phyloP scores from a whole-genome alignment of 2,113 vertebrate species.

The western clawed frog (Xenopus tropicalis) region DNA sequence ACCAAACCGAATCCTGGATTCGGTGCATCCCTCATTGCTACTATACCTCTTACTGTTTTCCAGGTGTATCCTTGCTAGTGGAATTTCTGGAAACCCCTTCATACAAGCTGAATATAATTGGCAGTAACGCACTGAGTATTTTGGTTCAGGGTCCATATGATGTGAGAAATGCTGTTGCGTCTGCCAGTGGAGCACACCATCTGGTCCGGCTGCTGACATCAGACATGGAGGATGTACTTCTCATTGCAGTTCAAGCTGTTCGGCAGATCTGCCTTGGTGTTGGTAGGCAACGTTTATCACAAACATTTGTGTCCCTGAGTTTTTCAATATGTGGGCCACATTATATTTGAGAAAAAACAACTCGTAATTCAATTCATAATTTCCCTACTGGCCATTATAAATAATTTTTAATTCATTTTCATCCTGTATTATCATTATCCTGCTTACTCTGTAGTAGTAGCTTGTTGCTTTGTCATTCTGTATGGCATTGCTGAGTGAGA shows the following conservation, averaged over 20 bases:
- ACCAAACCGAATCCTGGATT: too few species aligned
- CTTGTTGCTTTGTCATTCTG: too few species aligned
- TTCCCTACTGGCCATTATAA: too few species aligned
- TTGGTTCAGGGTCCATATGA: conserved; percentile 25
- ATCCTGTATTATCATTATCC: too few species aligned
- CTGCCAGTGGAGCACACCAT: conserved; percentile 13
- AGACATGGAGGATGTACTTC: not conserved
- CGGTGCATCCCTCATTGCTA: too few species aligned
- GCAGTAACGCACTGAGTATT: conserved; percentile 5
- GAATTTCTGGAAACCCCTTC: conserved; percentile 18
- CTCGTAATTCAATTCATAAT: too few species aligned
- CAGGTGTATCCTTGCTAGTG: conserved; percentile 20
- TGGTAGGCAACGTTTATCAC: conserved; percentile 7
- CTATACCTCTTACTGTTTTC: not conserved
- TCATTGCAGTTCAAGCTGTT: conserved; percentile 9
- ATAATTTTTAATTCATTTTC: too few species aligned
- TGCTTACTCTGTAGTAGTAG: too few species aligned
- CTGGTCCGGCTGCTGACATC: conserved; percentile 32
- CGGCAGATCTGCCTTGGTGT: not conserved
- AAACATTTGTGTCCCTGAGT: too few species aligned
- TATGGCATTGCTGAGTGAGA: too few species aligned
- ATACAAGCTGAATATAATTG: conserved; percentile 15
- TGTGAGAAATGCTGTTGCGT: conserved; percentile 21
- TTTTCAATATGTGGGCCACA: too few species aligned
- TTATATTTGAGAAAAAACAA: too few species aligned